A percentile compares a stretch with the other conserved stretches of the same genome.
These are phyloP conservation scores for Acromyrmex charruanus DNA, from an alignment of 1,140 invertebrate genomes.

Conservation along the genomic window DNA sequence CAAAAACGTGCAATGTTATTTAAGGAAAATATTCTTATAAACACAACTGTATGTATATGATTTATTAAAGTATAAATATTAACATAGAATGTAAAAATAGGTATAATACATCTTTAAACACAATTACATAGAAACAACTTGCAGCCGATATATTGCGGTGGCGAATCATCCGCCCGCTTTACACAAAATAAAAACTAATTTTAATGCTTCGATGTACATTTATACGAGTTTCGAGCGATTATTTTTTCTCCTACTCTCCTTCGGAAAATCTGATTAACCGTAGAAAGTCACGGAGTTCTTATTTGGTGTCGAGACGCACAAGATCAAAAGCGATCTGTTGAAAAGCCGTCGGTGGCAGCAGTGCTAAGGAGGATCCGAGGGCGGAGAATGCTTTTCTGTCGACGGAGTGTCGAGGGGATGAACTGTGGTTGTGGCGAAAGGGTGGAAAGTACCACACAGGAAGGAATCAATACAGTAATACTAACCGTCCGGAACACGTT, in stretches of 20 bases:
- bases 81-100: too few relatives aligned
- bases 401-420: slow-evolving; percentile 22
- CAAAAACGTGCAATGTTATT: too few relatives aligned
- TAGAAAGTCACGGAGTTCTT: slow-evolving; percentile 27
- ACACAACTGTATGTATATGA: too few relatives aligned
- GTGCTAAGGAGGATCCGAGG: slow-evolving; percentile 59
- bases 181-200: neutral
- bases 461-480: slow-evolving; percentile 75
- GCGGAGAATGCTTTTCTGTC: slow-evolving; percentile 67
- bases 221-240: neutral
- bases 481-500: slow-evolving; percentile 76
- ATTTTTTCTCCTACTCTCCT: neutral
- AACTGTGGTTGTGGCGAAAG: slow-evolving; percentile 49
- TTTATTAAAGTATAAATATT: too few relatives aligned
- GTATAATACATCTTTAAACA: neutral
- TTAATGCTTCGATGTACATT: neutral
- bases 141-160: neutral
- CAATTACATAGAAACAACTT: neutral
- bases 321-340: slow-evolving; percentile 64
- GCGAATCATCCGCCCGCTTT: neutral
- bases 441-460: slow-evolving; percentile 63
- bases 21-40: too few relatives aligned
- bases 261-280: slow-evolving; percentile 54
- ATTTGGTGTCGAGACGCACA: slow-evolving; percentile 47
- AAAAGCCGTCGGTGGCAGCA: slow-evolving; percentile 45